Percentiles rank a stretch among this genome's conserved stretches.
These are phyloP conservation scores for Scyliorhinus canicula DNA, from an alignment of 2,797 vertebrate species.

Conservation along the genomic window DNA sequence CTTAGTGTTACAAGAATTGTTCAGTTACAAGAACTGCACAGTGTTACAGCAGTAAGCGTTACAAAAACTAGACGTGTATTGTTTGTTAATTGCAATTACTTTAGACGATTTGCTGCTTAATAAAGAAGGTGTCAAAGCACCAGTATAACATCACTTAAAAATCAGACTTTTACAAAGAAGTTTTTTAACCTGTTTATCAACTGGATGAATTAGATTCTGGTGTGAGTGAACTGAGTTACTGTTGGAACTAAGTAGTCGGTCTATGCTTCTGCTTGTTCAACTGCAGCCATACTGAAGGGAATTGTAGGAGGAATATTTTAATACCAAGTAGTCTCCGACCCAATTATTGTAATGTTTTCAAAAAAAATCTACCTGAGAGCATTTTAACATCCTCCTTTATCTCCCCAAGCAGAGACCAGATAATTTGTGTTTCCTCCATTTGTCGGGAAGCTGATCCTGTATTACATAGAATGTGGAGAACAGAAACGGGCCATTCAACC, in stretches of 20 bases:
- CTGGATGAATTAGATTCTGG: neutral
- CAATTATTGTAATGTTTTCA: neutral
- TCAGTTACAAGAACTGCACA: neutral
- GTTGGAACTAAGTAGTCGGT: neutral
- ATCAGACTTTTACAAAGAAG: neutral
- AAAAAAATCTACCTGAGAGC: neutral
- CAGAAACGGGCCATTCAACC: neutral
- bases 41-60: neutral
- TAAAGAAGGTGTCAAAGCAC: neutral
- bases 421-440: neutral
- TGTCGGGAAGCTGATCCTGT: neutral
- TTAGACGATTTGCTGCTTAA: neutral
- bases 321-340: neutral
- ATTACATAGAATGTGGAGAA: neutral
- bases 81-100: constrained; percentile 6
- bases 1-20: constrained; percentile 6
- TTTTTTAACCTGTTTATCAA: constrained; percentile 6
- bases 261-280: neutral
- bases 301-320: neutral
- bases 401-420: neutral
- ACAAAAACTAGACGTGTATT: neutral
- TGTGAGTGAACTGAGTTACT: neutral
- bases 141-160: no score
- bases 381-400: no score
- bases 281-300: neutral